These are phyloP conservation scores for Caenorhabditis sp. DNA, from an alignment of 2,888 invertebrate genomes.

Conservation along the genomic window DNA sequence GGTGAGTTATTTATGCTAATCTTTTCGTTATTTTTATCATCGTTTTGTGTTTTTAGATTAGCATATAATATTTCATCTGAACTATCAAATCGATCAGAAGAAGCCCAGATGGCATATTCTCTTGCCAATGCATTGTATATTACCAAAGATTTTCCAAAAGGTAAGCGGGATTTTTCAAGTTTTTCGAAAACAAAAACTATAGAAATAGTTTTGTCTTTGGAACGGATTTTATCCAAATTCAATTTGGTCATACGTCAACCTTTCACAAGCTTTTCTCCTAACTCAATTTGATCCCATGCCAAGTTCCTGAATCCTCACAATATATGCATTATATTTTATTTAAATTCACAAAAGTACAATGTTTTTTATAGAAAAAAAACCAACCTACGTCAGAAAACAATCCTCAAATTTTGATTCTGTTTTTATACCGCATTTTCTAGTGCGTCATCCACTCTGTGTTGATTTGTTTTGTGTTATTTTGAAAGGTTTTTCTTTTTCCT, in stretches of 20 bases:
- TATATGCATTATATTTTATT: no score
- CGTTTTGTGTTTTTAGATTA: constrained; percentile 13
- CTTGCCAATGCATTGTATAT: constrained; percentile 42
- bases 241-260: no score
- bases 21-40: constrained; percentile 1
- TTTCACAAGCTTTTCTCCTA: no score
- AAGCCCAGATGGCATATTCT: constrained; percentile 44
- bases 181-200: no score
- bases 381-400: no score
- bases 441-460: constrained; percentile 5
- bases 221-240: no score
- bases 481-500: background rate
- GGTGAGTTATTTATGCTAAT: constrained; percentile 24
- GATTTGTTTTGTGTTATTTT: constrained; percentile 7
- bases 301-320: no score
- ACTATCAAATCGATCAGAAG: constrained; percentile 28
- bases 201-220: no score
- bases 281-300: no score
- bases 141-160: constrained; percentile 35
- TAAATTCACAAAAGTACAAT: no score
- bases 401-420: background rate
- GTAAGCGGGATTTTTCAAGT: constrained; percentile 5
- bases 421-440: background rate
- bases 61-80: constrained; percentile 36
- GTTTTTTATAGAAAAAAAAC: no score